Conservation (phyloP, 64 coral and sea anemone genomes). For the Dendronephthya gigantea region DNA sequence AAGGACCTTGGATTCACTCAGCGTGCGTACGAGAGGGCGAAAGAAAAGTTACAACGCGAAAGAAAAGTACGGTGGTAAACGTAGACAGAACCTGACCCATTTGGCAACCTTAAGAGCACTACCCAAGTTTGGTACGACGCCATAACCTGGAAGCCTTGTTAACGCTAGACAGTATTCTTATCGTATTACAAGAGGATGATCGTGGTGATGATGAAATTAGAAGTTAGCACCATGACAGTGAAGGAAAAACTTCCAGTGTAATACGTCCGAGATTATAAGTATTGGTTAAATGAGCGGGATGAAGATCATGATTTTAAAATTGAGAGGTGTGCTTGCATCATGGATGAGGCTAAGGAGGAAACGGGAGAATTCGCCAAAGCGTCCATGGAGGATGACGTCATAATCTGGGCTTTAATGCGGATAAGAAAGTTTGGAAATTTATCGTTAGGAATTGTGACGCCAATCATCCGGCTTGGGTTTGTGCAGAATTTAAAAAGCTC, state of each 20-base stretch:
- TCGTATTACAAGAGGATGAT: constrained; percentile 31
- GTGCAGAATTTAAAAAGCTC: constrained; percentile 31
- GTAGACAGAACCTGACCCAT: constrained; percentile 31
- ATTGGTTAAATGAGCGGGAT: constrained; percentile 19
- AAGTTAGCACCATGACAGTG: constrained; percentile 32
- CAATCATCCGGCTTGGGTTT: constrained; percentile 35
- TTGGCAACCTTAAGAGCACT: constrained; percentile 25
- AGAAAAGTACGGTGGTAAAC: constrained; percentile 42
- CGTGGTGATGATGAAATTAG: constrained; percentile 25
- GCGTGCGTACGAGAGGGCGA: constrained; percentile 40
- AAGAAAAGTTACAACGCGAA: constrained; percentile 39
- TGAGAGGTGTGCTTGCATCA: constrained; percentile 19
- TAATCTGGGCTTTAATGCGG: constrained; percentile 5
- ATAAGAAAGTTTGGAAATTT: background rate
- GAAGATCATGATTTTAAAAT: constrained; percentile 25
- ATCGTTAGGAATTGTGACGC: constrained; percentile 18
- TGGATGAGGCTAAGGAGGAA: constrained; percentile 44
- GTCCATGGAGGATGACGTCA: background rate
- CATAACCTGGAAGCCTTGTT: constrained; percentile 33
- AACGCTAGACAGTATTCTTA: constrained; percentile 28
- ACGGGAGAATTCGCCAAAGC: background rate
- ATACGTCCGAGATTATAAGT: constrained; percentile 32
- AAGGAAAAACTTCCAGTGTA: constrained; percentile 47
- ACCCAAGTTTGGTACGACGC: constrained; percentile 17
- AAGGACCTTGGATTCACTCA: constrained; percentile 33